Evolutionary conservation across 2,797 vertebrate species (phyloP).

Genomic region (Coilia nasus): DNA sequence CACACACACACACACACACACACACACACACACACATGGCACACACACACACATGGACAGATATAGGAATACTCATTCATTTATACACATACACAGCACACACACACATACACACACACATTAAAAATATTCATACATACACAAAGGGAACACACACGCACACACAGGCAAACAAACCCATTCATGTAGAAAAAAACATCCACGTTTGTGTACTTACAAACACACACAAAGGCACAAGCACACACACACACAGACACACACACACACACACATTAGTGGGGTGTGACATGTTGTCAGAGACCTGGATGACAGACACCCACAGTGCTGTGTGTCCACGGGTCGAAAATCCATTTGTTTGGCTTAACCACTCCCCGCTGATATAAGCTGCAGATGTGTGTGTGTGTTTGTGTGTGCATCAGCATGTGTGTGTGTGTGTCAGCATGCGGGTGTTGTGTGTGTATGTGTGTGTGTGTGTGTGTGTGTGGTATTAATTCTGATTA

Average conservation of each 20-base stretch:
- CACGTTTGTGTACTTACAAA: not conserved
- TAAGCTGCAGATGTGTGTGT: not conserved
- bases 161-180: not conserved
- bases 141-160: not conserved
- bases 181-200: not conserved
- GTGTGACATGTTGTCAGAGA: not conserved
- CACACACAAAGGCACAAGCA: not conserved
- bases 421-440: not conserved
- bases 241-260: not conserved
- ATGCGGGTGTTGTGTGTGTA: not conserved
- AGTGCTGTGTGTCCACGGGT: conserved; percentile 2
- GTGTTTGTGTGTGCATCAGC: not conserved
- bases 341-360: conserved; percentile 53
- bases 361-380: conserved; percentile 18
- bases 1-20: too few relatives aligned
- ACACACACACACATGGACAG: too few relatives aligned
- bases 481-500: conserved; percentile 53
- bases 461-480: conserved; percentile 1
- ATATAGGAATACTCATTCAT: too few relatives aligned
- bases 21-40: too few relatives aligned
- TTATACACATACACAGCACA: too few relatives aligned
- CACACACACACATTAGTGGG: not conserved
- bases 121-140: not conserved
- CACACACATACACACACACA: too few relatives aligned
- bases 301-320: not conserved